Percentiles rank a stretch among this genome's conserved stretches.
Conservation (phyloP, 1,140 invertebrate genomes). For the Heliconius eleuchia region DNA sequence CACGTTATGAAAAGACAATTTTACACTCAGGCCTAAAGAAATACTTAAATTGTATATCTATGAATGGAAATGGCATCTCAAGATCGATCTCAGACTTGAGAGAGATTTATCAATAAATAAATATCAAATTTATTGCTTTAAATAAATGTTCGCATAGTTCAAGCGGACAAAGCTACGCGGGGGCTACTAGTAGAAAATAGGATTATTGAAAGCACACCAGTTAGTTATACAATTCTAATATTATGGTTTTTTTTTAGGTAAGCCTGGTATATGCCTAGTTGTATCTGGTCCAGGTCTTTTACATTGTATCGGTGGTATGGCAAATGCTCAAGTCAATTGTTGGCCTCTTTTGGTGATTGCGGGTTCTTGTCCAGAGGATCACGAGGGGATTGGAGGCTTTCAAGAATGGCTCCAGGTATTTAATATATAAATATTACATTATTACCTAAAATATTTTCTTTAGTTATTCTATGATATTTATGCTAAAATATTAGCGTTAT, state of each 20-base stretch:
- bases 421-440: conserved; percentile 14
- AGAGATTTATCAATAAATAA: too few relatives aligned
- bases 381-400: conserved; percentile 96
- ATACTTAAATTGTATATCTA: too few relatives aligned
- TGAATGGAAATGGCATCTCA: too few relatives aligned
- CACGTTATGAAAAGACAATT: too few relatives aligned
- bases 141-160: too few relatives aligned
- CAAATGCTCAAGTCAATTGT: conserved; percentile 97
- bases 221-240: background rate
- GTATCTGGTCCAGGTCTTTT: conserved; percentile 97
- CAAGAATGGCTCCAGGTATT: conserved; percentile 94
- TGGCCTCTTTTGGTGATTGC: conserved; percentile 97
- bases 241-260: conserved; percentile 76
- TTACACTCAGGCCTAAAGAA: too few relatives aligned
- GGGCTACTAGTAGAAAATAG: too few relatives aligned
- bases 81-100: too few relatives aligned
- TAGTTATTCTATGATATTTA: background rate
- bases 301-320: conserved; percentile 96
- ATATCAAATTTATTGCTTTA: too few relatives aligned
- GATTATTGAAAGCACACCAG: too few relatives aligned
- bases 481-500: too few relatives aligned
- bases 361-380: conserved; percentile 94
- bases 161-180: too few relatives aligned
- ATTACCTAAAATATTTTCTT: background rate
- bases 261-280: conserved; percentile 94